Evolutionary conservation across 2,888 invertebrate species (phyloP).

Genomic region (Drosophila testacea): DNA sequence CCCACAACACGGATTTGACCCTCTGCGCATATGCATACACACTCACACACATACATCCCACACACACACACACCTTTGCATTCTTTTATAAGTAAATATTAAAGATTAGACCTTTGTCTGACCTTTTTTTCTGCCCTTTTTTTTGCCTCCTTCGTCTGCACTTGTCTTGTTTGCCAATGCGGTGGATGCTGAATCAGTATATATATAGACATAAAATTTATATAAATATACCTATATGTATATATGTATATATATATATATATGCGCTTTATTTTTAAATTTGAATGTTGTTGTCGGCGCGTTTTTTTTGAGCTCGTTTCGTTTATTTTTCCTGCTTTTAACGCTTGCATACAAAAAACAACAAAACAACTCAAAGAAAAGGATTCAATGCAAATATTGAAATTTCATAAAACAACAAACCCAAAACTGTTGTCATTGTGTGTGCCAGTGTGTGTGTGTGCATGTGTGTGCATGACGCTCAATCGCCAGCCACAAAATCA

Average conservation of each 20-base stretch:
- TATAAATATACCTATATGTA: constrained; percentile 1
- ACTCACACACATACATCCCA: not conserved
- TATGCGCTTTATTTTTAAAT: constrained; percentile 9
- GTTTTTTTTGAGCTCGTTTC: constrained; percentile 41
- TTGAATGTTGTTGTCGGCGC: constrained; percentile 55
- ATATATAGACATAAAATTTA: constrained; percentile 10
- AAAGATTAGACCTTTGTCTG: constrained; percentile 62
- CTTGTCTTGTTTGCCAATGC: constrained; percentile 70
- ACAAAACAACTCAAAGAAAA: constrained; percentile 50
- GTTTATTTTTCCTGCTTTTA: constrained; percentile 51
- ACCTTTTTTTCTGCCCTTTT: constrained; percentile 55
- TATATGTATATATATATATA: constrained; percentile 8
- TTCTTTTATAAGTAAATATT: constrained; percentile 54
- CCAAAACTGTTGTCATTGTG: constrained; percentile 36
- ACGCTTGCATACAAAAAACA: constrained; percentile 49
- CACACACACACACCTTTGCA: not conserved
- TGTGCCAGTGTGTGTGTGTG: constrained; percentile 17
- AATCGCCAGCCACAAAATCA: constrained; percentile 82
- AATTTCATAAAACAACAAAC: constrained; percentile 51
- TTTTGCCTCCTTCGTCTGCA: constrained; percentile 41
- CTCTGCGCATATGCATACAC: constrained; percentile 5
- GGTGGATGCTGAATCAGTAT: constrained; percentile 62
- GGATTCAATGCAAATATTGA: constrained; percentile 76
- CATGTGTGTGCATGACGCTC: constrained; percentile 46
- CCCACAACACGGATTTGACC: constrained; percentile 48